Evolutionary conservation across 1,140 invertebrate species (phyloP), one percentile per base, ranked within the genome.

Genomic region (Himalopsyche phryganea): DNA sequence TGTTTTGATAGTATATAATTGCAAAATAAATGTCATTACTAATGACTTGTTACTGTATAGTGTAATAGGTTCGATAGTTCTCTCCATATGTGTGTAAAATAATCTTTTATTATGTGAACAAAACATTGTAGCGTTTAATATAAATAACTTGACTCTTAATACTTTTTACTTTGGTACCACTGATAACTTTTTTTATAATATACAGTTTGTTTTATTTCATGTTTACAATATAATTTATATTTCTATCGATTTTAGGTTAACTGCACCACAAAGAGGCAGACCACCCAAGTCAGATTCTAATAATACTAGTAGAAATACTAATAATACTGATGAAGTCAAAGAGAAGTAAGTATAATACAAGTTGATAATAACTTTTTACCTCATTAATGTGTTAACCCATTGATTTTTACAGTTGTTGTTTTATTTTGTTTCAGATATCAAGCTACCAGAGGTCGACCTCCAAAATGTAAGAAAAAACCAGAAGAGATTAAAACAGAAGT

Each of bases 391-490:
- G 9, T 5, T 5, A 28, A 5, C 9, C 3, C 23, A 28, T 5
- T 28, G 23, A 9, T 28, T 5, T 28, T 28, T 28, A 28, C 23
- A 28, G 9, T 28, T 28, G 7, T 58, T 35, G 10, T 60, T 54
- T 40, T 56, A 19, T 54, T 58, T 42, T 18, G 50, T 20, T 44
- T 44, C 32, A 28, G 10, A 65, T 61, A 6, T 61, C 72, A 70
- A 40, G 58, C 68, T n/a, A 62, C 61, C 11, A 58, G 72, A 45
- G 72, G 72, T 1, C 67, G 73, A 38, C 72, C 75, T 10, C 71
- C 71, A 0, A 76, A 76, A 57, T 70, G 74, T 33, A 75, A 73
- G 69, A 66, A 70, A 36, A 68, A 71, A 4, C 73, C 75, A 53
- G 71, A 72, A 64, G 70, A 72, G 19, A 61, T 66, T 5, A 76